Percentiles rank a stretch among this genome's conserved stretches.
These are phyloP conservation scores for Leptinotarsa peninsularis DNA, from an alignment of 2,888 invertebrate species.

Conservation along the genomic window DNA sequence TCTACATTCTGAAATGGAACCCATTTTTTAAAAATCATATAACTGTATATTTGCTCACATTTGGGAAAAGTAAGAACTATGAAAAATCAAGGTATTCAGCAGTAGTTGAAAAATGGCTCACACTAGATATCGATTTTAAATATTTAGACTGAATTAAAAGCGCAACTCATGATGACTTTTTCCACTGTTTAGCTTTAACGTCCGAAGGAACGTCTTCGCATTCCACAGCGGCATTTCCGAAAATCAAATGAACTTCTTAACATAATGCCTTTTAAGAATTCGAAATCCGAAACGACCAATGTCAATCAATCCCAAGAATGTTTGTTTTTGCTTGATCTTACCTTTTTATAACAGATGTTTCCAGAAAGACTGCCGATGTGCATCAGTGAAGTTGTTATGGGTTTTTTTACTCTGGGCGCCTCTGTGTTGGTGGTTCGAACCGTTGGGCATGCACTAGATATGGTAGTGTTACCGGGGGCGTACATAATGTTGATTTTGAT, in stretches of 20 bases:
- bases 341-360: constrained; percentile 25
- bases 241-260: constrained; percentile 16
- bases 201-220: not conserved
- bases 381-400: constrained; percentile 7
- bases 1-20: too few relatives aligned
- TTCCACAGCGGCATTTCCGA: constrained; percentile 4
- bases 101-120: too few relatives aligned
- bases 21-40: too few relatives aligned
- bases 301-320: constrained; percentile 17
- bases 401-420: constrained; percentile 33
- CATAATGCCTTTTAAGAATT: constrained; percentile 13
- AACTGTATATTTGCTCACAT: too few relatives aligned
- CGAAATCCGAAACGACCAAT: constrained; percentile 5
- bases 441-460: constrained; percentile 29
- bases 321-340: constrained; percentile 12
- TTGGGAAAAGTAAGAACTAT: too few relatives aligned
- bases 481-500: not conserved
- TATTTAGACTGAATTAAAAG: not conserved
- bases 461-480: constrained; percentile 10
- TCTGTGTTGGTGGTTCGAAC: constrained; percentile 30
- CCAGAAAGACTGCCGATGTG: constrained; percentile 17
- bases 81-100: too few relatives aligned
- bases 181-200: not conserved
- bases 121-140: not conserved
- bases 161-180: not conserved